These are phyloP conservation scores for Thecocarcelia acutangulata DNA, from an alignment of 2,888 invertebrate species.

Conservation along the genomic window DNA sequence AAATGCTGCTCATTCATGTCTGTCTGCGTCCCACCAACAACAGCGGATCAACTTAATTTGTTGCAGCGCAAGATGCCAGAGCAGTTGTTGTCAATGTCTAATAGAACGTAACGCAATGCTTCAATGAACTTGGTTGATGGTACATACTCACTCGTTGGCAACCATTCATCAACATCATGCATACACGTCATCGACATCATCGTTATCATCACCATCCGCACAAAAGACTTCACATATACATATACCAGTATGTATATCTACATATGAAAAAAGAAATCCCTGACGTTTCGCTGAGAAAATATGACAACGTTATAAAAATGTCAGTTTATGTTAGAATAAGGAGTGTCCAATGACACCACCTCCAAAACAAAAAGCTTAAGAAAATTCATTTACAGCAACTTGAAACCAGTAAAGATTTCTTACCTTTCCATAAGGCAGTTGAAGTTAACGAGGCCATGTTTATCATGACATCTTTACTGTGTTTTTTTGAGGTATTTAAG, in stretches of 20 bases:
- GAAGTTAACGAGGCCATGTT: constrained; percentile 5
- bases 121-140: constrained; percentile 37
- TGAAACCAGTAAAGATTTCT: constrained; percentile 3
- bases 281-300: constrained; percentile 21
- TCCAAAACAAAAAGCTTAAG: neutral
- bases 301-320: constrained; percentile 46
- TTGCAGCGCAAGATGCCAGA: neutral
- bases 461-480: constrained; percentile 1
- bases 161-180: constrained; percentile 45
- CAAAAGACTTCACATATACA: neutral
- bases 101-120: constrained; percentile 67
- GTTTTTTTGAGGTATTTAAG: neutral
- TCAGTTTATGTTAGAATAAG: constrained; percentile 53
- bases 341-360: constrained; percentile 55
- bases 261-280: neutral
- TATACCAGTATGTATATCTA: no score
- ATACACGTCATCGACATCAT: constrained; percentile 21
- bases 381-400: constrained; percentile 19
- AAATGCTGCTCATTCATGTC: constrained; percentile 31
- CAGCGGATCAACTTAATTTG: constrained; percentile 2
- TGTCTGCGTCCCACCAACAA: constrained; percentile 4
- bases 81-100: constrained; percentile 56
- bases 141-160: constrained; percentile 13
- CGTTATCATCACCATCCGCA: neutral
- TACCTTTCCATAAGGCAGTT: neutral